phyloP scores from a whole-genome alignment of 2,888 invertebrate species.

The Tanytarsus gracilentus region DNA sequence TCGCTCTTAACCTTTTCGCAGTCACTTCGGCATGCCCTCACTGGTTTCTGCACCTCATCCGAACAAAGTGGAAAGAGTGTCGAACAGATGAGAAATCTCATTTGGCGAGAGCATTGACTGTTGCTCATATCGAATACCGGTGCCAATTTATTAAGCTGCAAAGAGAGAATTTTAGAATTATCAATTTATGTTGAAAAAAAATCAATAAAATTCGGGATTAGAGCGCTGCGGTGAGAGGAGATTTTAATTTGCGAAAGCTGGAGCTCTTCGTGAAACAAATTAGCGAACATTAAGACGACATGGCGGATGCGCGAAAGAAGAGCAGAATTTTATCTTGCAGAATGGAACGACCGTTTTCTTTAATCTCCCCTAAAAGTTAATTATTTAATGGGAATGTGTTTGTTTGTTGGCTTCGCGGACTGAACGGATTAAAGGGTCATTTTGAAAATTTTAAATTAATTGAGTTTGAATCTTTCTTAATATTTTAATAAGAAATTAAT shows the following conservation, averaged over 20 bases:
- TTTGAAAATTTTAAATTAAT: no score
- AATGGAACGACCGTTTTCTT: no score
- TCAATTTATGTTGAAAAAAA: not conserved
- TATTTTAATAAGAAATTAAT: no score
- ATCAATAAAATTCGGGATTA: constrained; percentile 21
- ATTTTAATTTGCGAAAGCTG: no score
- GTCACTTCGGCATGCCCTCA: constrained; percentile 76
- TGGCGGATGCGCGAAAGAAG: no score
- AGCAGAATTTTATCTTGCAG: no score
- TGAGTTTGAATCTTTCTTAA: no score
- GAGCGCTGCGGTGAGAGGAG: not conserved
- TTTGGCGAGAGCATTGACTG: constrained; percentile 61
- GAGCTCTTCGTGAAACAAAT: constrained; percentile 7
- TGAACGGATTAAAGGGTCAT: no score
- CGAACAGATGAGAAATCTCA: constrained; percentile 80
- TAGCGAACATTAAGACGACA: constrained; percentile 3
- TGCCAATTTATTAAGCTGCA: constrained; percentile 21
- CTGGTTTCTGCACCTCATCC: constrained; percentile 72
- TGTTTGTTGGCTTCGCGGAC: no score
- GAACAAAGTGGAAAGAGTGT: constrained; percentile 87
- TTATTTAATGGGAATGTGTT: no score
- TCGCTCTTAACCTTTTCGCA: constrained; percentile 68
- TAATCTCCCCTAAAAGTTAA: not conserved
- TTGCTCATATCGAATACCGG: constrained; percentile 10
- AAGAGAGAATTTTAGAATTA: not conserved